phyloP scores from a whole-genome alignment of 2,113 vertebrate species.

The Anoura caudifer region DNA sequence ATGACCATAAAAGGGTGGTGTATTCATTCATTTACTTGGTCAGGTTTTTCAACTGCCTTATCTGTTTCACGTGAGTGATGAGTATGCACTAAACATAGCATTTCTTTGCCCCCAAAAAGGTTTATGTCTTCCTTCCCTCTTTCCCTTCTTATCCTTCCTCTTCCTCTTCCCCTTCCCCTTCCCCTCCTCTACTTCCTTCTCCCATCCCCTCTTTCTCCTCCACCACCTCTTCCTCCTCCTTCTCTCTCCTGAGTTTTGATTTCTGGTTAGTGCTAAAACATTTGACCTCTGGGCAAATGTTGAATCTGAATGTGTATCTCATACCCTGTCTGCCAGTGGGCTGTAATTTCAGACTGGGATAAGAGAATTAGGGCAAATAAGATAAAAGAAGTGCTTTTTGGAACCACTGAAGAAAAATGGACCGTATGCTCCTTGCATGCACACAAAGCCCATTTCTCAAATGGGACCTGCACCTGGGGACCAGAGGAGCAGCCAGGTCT shows the following conservation, averaged over 20 bases:
- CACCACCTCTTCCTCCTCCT: background rate
- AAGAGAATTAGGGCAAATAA: background rate
- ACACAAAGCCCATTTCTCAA: background rate
- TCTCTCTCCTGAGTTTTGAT: background rate
- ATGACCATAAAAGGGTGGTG: background rate
- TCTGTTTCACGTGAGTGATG: background rate
- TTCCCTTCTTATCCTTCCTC: background rate
- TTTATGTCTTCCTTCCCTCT: background rate
- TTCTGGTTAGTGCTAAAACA: background rate
- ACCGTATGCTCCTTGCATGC: background rate
- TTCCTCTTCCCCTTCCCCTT: background rate
- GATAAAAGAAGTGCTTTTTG: background rate
- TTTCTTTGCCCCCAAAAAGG: background rate
- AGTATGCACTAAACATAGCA: background rate
- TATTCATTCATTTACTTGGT: background rate
- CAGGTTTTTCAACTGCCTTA: background rate
- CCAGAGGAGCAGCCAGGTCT: background rate
- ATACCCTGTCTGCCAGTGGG: background rate
- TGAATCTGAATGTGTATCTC: background rate
- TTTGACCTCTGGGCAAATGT: background rate
- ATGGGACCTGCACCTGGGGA: background rate
- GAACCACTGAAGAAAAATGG: background rate
- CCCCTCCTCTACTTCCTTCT: accelerated
- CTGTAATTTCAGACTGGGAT: background rate
- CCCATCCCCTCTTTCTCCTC: background rate